Evolutionary conservation across 2,888 invertebrate genomes (phyloP).

Genomic region (Platycheirus rosarum): DNA sequence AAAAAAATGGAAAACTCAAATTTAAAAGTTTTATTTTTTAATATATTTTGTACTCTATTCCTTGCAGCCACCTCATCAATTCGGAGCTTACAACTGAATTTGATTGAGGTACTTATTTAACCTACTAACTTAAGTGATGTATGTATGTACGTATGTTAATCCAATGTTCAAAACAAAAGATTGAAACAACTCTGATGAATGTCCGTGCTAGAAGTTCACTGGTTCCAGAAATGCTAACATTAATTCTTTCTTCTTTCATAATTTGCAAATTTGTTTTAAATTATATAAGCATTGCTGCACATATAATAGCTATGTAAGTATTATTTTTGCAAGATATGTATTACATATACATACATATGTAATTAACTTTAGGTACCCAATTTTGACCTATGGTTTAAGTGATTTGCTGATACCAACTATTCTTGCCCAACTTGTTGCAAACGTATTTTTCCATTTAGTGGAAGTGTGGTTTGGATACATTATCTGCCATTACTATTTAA

Average conservation of each 20-base stretch:
- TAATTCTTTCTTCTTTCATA: conserved; percentile 77
- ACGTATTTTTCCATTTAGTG: conserved; percentile 76
- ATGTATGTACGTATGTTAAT: too few species aligned
- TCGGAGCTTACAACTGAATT: conserved; percentile 76
- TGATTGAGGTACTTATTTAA: conserved; percentile 77
- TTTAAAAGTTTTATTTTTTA: conserved; percentile 76
- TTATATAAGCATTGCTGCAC: conserved; percentile 78
- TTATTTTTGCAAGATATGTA: not conserved
- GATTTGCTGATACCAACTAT: conserved; percentile 80
- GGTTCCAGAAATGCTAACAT: conserved; percentile 76
- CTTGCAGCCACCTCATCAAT: conserved; percentile 78
- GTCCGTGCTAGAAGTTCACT: conserved; percentile 66
- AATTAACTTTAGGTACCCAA: conserved; percentile 77
- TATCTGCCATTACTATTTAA: conserved; percentile 76
- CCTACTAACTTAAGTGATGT: too few species aligned
- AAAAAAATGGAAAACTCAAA: conserved; percentile 51
- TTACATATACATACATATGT: not conserved
- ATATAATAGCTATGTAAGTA: conserved; percentile 80
- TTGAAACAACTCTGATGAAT: conserved; percentile 30
- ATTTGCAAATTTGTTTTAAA: conserved; percentile 78
- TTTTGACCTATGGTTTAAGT: conserved; percentile 77
- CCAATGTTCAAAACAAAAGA: conserved; percentile 1
- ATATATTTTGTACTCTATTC: conserved; percentile 77
- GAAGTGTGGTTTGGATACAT: conserved; percentile 78
- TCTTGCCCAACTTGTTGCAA: conserved; percentile 77